Conservation (phyloP, 1,140 invertebrate genomes). For the Melanaphis sacchari region DNA sequence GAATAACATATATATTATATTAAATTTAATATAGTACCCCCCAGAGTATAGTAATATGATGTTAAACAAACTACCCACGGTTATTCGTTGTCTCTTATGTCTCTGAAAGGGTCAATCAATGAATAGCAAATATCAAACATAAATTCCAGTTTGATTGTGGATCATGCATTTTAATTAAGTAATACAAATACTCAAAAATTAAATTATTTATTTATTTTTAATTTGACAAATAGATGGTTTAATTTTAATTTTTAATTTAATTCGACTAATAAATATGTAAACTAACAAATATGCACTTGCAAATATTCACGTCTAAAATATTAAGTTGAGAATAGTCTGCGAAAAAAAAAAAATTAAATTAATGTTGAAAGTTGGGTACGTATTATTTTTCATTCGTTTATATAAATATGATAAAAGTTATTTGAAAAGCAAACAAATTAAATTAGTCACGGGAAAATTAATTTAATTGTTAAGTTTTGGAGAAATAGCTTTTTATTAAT, state of each 20-base stretch:
- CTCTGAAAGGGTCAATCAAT: neutral
- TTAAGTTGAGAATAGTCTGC: neutral
- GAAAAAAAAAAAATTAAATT: neutral
- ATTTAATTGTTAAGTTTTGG: neutral
- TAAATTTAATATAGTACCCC: neutral
- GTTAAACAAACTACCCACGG: neutral
- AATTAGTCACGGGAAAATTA: neutral
- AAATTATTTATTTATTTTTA: conserved; percentile 13
- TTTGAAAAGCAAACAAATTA: neutral
- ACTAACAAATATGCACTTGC: neutral
- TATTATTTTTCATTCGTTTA: neutral
- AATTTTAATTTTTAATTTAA: neutral
- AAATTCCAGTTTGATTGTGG: neutral
- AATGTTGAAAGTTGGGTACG: neutral
- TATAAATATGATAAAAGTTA: neutral
- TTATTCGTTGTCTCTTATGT: neutral
- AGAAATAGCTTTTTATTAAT: neutral
- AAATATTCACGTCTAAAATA: neutral
- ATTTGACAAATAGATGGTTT: neutral
- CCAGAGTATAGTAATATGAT: neutral
- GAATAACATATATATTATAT: too few species aligned
- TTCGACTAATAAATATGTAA: neutral
- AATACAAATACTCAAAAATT: neutral
- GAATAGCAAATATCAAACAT: neutral
- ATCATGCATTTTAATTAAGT: neutral